Evolutionary conservation across 2,888 invertebrate species (phyloP).

Genomic region (Carcina quercana): DNA sequence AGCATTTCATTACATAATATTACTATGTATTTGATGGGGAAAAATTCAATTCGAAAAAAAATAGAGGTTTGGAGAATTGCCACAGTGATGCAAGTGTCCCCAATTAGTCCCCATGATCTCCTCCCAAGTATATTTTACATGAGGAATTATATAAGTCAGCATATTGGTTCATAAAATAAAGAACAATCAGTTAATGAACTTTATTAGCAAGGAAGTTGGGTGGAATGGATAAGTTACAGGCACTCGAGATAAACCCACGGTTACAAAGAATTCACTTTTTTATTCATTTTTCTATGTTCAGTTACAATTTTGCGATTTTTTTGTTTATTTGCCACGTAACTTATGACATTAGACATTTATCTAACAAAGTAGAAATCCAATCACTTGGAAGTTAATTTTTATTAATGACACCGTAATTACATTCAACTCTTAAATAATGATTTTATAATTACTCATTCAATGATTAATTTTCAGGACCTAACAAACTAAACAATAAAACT

Average conservation of each 20-base stretch:
- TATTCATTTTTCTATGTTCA: constrained; percentile 65
- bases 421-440: constrained; percentile 66
- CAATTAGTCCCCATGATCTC: too few species aligned
- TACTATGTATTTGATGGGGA: too few species aligned
- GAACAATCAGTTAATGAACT: too few species aligned
- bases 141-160: too few species aligned
- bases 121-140: too few species aligned
- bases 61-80: too few species aligned
- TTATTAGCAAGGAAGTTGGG: background rate
- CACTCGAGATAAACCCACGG: constrained; percentile 40
- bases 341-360: constrained; percentile 63
- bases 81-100: too few species aligned
- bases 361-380: constrained; percentile 70
- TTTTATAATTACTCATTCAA: constrained; percentile 57
- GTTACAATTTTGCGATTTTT: constrained; percentile 73
- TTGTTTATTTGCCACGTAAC: constrained; percentile 59
- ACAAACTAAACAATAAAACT: constrained; percentile 50
- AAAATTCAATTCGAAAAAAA: too few species aligned
- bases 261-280: constrained; percentile 70
- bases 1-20: too few species aligned
- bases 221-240: constrained; percentile 9
- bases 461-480: constrained; percentile 61
- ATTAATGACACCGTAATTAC: constrained; percentile 66
- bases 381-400: constrained; percentile 67
- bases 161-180: too few species aligned